Percentiles rank a stretch among this genome's conserved stretches.
These are phyloP conservation scores for Nerophis lumbriciformis DNA, from an alignment of 2,113 vertebrate species.

Conservation along the genomic window DNA sequence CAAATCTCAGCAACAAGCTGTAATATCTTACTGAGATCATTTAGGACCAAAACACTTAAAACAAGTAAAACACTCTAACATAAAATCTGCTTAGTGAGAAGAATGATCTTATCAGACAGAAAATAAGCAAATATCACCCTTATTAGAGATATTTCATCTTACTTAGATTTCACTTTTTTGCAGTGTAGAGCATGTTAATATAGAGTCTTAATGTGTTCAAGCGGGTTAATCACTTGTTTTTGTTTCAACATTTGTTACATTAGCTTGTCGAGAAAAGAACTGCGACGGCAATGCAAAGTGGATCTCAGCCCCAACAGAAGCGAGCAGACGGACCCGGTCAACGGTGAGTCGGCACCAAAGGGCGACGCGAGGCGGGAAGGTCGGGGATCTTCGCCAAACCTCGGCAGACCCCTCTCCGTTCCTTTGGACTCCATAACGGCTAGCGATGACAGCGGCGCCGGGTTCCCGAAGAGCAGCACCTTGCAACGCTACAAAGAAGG, in stretches of 20 bases:
- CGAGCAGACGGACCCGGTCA: conserved; percentile 42
- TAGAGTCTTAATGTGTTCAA: too few species aligned
- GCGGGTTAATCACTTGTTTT: background rate
- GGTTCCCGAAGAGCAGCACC: conserved; percentile 40
- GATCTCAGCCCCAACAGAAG: conserved; percentile 73
- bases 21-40: too few species aligned
- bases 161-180: too few species aligned
- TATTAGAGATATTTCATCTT: too few species aligned
- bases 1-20: too few species aligned
- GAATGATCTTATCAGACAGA: too few species aligned
- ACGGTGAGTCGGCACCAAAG: conserved; percentile 11
- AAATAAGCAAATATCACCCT: too few species aligned
- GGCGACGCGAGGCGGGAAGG: conserved; percentile 30
- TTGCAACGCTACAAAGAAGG: conserved; percentile 78
- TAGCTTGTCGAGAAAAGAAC: conserved; percentile 64
- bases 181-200: too few species aligned
- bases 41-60: too few species aligned
- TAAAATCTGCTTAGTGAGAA: too few species aligned
- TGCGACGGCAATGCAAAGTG: conserved; percentile 73
- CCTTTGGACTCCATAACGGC: conserved; percentile 22
- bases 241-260: background rate
- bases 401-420: conserved; percentile 36
- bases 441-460: conserved; percentile 35
- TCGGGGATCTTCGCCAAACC: conserved; percentile 22
- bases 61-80: too few species aligned